These are phyloP conservation scores for Teinopalpus imperialis DNA, from an alignment of 2,888 invertebrate genomes.

Conservation along the genomic window DNA sequence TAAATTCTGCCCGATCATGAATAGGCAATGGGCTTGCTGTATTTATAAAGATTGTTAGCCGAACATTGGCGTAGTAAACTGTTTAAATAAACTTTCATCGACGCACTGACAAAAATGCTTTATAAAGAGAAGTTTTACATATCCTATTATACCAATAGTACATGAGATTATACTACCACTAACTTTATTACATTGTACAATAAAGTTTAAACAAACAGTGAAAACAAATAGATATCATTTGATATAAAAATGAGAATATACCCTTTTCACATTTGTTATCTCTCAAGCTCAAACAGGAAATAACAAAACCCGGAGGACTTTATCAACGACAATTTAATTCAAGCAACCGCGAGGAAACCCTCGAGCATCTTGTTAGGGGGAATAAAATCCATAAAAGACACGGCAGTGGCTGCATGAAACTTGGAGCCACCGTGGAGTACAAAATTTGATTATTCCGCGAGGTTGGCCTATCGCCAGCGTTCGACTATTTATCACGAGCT, in stretches of 20 bases:
- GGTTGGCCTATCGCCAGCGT: conserved; percentile 79
- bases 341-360: conserved; percentile 64
- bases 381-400: conserved; percentile 79
- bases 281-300: conserved; percentile 46
- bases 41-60: conserved; percentile 79
- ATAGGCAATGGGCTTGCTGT: conserved; percentile 81
- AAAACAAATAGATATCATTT: conserved; percentile 12
- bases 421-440: conserved; percentile 58
- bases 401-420: conserved; percentile 58
- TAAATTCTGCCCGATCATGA: conserved; percentile 80
- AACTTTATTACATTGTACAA: not conserved
- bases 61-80: conserved; percentile 69
- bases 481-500: conserved; percentile 77
- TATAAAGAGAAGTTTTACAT: not conserved
- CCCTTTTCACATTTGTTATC: conserved; percentile 37
- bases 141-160: not conserved
- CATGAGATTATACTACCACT: no score
- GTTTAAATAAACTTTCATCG: conserved; percentile 55
- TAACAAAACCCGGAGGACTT: conserved; percentile 62
- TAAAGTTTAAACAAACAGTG: not conserved
- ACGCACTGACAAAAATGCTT: conserved; percentile 3
- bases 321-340: conserved; percentile 78
- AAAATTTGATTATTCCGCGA: conserved; percentile 81
- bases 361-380: conserved; percentile 73
- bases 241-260: conserved; percentile 20